A percentile compares a stretch with the other conserved stretches of the same genome.
phyloP scores from a whole-genome alignment of 2,888 invertebrate species.

The Megamerina dolium region DNA sequence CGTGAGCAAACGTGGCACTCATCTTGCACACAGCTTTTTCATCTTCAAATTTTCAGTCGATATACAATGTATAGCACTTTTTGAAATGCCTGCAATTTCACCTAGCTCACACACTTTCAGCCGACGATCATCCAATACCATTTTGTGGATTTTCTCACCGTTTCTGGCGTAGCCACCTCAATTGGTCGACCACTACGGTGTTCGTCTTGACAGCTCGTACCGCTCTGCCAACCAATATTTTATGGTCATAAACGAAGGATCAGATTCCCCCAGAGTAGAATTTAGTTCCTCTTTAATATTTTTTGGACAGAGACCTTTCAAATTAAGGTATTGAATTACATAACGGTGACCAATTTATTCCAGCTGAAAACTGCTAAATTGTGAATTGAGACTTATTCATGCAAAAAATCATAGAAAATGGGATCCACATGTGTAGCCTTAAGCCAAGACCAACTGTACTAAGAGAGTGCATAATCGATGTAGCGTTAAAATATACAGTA shows the following conservation, averaged over 20 bases:
- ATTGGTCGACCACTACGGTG: conserved; percentile 19
- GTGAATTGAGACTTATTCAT: too few species aligned
- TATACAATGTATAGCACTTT: not conserved
- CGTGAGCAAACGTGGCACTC: not conserved
- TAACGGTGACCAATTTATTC: too few species aligned
- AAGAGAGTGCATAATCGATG: too few species aligned
- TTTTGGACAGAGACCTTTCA: too few species aligned
- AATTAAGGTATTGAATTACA: too few species aligned
- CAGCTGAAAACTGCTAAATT: too few species aligned
- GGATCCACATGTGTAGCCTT: too few species aligned
- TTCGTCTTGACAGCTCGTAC: conserved; percentile 13
- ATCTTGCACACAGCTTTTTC: too few species aligned
- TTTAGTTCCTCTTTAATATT: conserved; percentile 13
- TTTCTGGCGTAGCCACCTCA: conserved; percentile 14
- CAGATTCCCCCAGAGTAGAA: conserved; percentile 15
- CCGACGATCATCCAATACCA: conserved; percentile 2
- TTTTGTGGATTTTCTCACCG: conserved; percentile 8
- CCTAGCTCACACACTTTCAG: conserved; percentile 5
- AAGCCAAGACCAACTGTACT: too few species aligned
- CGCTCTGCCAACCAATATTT: conserved; percentile 18
- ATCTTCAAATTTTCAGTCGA: not conserved
- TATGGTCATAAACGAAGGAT: conserved; percentile 19
- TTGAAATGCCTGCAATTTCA: conserved; percentile 4
- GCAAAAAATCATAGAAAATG: too few species aligned
- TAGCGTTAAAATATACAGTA: too few species aligned